phyloP scores from a whole-genome alignment of 2,888 invertebrate species.

The Metacarcinus magister region DNA sequence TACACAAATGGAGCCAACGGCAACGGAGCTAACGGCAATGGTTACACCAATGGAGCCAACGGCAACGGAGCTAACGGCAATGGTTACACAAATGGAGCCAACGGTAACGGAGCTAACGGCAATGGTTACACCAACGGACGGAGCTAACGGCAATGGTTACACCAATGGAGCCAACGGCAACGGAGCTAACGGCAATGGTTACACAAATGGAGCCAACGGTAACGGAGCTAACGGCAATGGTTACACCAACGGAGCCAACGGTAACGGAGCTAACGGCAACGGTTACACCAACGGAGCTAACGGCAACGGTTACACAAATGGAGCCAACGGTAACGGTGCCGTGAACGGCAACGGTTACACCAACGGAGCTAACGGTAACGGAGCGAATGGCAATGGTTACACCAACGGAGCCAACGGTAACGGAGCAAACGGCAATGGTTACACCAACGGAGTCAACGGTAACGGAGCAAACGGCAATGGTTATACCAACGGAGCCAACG shows the following conservation, averaged over 20 bases:
- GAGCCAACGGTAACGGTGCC: background rate
- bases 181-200: background rate
- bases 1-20: background rate
- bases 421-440: background rate
- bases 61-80: background rate
- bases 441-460: background rate
- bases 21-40: background rate
- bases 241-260: background rate
- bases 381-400: background rate
- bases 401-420: background rate
- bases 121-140: no score
- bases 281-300: no score
- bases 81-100: no score
- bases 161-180: no score
- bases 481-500: no score
- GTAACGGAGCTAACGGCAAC: background rate
- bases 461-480: background rate
- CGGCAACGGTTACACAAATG: no score
- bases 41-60: no score
- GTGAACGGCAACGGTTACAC: background rate
- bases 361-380: background rate
- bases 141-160: no score
- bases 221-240: background rate
- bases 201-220: background rate
- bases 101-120: no score